Evolutionary conservation across 2,797 vertebrate species (phyloP), one percentile per base, ranked within the genome.

Genomic region (Pseudochirops corinnae): DNA sequence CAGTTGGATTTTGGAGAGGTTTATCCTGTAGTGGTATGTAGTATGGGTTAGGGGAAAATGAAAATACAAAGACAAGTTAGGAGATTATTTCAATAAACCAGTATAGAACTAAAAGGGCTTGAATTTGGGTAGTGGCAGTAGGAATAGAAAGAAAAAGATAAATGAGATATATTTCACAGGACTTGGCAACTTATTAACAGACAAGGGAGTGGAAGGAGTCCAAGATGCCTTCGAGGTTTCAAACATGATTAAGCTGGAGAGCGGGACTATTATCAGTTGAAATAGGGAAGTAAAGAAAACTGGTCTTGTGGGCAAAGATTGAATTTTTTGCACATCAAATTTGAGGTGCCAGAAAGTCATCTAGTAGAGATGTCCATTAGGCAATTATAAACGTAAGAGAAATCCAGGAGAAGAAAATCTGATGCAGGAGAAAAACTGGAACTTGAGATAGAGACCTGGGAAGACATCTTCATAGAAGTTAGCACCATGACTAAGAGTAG

Each of bases 61-160:
- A 55, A 91, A 90, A 39, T 31, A 12, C 29, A 90, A 56, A 93
- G 50, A 56, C 90, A 60, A 93, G 29, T 93, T 60, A 93, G 90
- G 56, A 55, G n/a, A 24, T 24, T 39, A 24, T 74, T 74, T 74
- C n/a, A 39, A 39, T 74, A 39, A 16, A 74, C 16, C 67, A 39
- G 39, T 14, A 39, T 24, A 74, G 16, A 39, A 74, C 18, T 74
- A 29, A n/a, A 2, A 74, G n/a, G n/a, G n/a, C n/a, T 74, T 39
- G n/a, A 74, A 39, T 74, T 74, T 74, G 67, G n/a, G 18, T 74
- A 39, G 33, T 74, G 67, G n/a, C 18, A 74, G 7, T 74, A 74
- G n/a, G 67, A 74, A 74, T 74, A 39, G n/a, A 74, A 33, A 67
- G 4, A 67, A 74, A 39, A n/a, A n/a, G n/a, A 74, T 39, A 39